Conservation (phyloP, 2,113 vertebrate genomes). For the Periophthalmodon schlosseri region DNA sequence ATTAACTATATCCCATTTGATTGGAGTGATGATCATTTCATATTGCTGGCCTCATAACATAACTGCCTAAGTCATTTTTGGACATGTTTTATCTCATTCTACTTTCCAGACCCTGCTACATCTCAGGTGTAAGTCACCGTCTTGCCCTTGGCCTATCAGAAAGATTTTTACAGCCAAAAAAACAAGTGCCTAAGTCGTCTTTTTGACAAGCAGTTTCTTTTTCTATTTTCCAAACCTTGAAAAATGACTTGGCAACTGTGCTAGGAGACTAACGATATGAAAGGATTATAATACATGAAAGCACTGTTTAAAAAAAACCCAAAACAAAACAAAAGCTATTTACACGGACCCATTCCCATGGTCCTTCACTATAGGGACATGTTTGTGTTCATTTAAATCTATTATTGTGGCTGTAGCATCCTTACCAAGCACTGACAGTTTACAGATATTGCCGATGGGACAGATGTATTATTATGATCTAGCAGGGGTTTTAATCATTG, state of each 20-base stretch:
- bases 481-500: not conserved
- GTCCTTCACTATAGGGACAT: not conserved
- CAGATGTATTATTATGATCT: not conserved
- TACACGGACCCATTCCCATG: not conserved
- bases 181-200: too few species aligned
- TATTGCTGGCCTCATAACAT: not conserved
- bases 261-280: not conserved
- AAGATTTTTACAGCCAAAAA: too few species aligned
- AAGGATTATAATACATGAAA: not conserved
- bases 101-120: too few species aligned
- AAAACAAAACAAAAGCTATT: not conserved
- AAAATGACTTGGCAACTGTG: too few species aligned
- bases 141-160: too few species aligned
- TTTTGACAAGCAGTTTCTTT: too few species aligned
- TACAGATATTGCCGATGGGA: not conserved
- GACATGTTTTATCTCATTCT: too few species aligned
- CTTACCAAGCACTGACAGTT: conserved; percentile 3
- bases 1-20: not conserved
- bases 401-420: not conserved
- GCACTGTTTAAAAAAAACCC: not conserved
- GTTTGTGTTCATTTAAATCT: not conserved
- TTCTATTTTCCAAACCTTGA: too few species aligned
- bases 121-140: too few species aligned
- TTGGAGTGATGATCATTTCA: not conserved
- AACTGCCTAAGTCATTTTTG: too few species aligned